These are phyloP conservation scores for Rhincodon typus DNA, from an alignment of 2,797 vertebrate species.

Conservation along the genomic window DNA sequence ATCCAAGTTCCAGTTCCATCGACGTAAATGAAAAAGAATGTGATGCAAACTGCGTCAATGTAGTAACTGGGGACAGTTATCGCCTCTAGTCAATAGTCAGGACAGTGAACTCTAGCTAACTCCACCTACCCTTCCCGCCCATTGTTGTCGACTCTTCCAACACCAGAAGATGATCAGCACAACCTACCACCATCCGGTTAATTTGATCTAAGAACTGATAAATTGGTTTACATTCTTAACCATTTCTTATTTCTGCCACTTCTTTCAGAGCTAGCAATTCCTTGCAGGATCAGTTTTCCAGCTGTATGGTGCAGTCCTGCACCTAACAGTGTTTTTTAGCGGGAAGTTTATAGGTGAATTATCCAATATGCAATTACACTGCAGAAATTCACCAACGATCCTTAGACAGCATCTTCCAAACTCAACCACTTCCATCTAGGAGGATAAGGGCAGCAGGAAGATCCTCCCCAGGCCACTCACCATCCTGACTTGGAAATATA, in stretches of 20 bases:
- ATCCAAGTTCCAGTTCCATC: background rate
- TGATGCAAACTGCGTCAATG: background rate
- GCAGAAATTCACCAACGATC: too few species aligned
- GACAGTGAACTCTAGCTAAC: background rate
- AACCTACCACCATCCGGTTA: background rate
- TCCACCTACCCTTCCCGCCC: accelerated
- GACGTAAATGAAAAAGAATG: background rate
- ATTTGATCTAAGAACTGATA: background rate
- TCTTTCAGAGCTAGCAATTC: background rate
- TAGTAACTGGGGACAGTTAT: background rate
- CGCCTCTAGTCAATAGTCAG: background rate
- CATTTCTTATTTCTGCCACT: background rate
- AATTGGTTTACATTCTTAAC: too few species aligned
- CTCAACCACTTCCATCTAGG: too few species aligned
- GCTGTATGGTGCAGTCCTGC: background rate
- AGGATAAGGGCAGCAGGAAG: too few species aligned
- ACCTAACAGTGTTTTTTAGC: background rate
- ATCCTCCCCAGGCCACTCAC: too few species aligned
- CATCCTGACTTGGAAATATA: too few species aligned
- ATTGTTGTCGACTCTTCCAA: too few species aligned
- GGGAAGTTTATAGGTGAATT: background rate
- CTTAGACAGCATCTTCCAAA: too few species aligned
- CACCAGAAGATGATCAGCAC: background rate
- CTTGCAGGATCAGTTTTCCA: background rate
- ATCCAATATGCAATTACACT: background rate